phyloP scores from a whole-genome alignment of 2,113 vertebrate species.

The Microcebus tavaratra region DNA sequence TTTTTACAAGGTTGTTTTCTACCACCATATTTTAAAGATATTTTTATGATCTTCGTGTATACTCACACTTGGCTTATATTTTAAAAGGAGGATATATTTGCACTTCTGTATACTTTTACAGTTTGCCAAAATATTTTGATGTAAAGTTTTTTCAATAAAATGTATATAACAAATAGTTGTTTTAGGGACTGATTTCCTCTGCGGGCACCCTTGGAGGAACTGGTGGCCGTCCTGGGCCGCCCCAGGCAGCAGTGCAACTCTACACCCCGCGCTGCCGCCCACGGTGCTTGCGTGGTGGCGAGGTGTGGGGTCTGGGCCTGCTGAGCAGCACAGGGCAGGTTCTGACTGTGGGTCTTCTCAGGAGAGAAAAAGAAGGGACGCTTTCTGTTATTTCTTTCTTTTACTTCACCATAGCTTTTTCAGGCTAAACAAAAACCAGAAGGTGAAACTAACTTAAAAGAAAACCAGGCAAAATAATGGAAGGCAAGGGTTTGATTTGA shows the following conservation, averaged over 20 bases:
- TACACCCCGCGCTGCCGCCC: not conserved
- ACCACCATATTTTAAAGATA: conserved; percentile 85
- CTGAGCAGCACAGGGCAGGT: not conserved
- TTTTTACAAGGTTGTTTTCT: conserved; percentile 84
- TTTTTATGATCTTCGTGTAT: conserved; percentile 87
- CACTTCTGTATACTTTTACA: conserved; percentile 95
- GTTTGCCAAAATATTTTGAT: conserved; percentile 90
- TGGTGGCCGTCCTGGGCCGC: not conserved
- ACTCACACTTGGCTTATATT: conserved; percentile 90
- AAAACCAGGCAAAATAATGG: not conserved
- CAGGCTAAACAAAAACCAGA: conserved; percentile 58
- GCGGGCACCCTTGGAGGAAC: no score
- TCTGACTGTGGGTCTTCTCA: conserved; percentile 23
- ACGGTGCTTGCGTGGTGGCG: not conserved
- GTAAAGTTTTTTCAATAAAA: conserved; percentile 95
- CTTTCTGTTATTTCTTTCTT: not conserved
- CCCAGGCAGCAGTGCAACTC: not conserved
- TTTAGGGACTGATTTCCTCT: conserved; percentile 19
- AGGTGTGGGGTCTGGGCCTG: conserved; percentile 40
- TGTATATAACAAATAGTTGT: conserved; percentile 87
- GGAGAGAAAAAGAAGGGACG: not conserved
- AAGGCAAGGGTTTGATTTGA: not conserved
- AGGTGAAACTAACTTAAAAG: conserved; percentile 54
- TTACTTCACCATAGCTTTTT: not conserved
- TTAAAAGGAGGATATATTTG: conserved; percentile 93